These are phyloP conservation scores for Tokudaia tokunoshimensis DNA, from an alignment of 2,797 vertebrate genomes.

Conservation along the genomic window DNA sequence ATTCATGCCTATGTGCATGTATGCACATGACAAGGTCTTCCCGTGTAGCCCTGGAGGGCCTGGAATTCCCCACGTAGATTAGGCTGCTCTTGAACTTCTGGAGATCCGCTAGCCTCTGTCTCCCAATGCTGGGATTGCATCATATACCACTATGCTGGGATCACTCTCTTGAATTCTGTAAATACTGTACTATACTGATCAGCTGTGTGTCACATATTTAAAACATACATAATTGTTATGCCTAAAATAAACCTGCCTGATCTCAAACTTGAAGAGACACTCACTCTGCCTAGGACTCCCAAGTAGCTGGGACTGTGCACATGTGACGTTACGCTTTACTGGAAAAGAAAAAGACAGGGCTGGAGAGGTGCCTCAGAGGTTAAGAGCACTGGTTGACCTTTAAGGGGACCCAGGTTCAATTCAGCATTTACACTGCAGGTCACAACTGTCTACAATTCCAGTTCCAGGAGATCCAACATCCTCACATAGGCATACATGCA, in stretches of 20 bases:
- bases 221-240: not conserved
- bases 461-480: not conserved
- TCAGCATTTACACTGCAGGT: not conserved
- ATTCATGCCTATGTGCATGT: not conserved
- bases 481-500: not conserved
- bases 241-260: not conserved
- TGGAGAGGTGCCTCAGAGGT: not conserved
- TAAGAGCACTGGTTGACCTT: not conserved
- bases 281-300: not conserved
- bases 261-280: not conserved
- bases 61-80: not conserved
- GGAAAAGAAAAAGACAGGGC: not conserved
- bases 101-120: not conserved
- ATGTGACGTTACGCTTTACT: not conserved
- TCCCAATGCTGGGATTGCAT: not conserved
- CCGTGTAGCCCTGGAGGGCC: not conserved
- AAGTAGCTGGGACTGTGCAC: not conserved
- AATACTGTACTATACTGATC: not conserved
- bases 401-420: not conserved
- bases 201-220: not conserved
- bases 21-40: not conserved
- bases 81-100: not conserved
- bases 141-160: too few species aligned
- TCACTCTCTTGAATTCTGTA: not conserved
- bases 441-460: not conserved